Evolutionary conservation across 2,113 vertebrate species (phyloP).

Genomic region (Penelope pileata): DNA sequence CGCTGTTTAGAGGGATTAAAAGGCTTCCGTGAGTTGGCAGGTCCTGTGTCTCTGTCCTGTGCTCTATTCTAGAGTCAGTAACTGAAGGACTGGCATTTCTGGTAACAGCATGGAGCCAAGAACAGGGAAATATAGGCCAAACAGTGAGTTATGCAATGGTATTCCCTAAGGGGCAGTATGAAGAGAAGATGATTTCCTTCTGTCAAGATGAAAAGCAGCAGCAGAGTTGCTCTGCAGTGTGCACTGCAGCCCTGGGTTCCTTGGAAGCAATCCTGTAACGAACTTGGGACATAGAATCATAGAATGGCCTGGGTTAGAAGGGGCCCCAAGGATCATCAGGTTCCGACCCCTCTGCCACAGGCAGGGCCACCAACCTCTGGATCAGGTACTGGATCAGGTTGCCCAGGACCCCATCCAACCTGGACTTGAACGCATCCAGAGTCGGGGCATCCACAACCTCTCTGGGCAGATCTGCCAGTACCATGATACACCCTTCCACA

Average conservation of each 20-base stretch:
- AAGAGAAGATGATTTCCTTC: slow-evolving; percentile 15
- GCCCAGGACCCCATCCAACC: no score
- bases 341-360: no score
- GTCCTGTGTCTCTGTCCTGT: accelerated
- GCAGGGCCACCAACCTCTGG: no score
- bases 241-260: not conserved
- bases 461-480: not conserved
- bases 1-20: not conserved
- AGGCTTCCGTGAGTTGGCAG: not conserved
- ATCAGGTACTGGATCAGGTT: no score
- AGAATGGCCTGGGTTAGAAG: no score
- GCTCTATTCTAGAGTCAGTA: not conserved
- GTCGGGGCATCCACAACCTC: no score
- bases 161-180: not conserved
- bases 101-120: not conserved
- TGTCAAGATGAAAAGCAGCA: slow-evolving; percentile 18
- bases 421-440: no score
- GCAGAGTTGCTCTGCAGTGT: not conserved
- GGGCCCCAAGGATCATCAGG: no score
- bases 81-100: not conserved
- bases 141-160: not conserved
- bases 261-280: not conserved
- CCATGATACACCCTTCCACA: not conserved
- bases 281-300: no score
- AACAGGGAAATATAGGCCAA: not conserved